phyloP scores from a whole-genome alignment of 2,888 invertebrate genomes.

The Heteromyza rotundicornis region DNA sequence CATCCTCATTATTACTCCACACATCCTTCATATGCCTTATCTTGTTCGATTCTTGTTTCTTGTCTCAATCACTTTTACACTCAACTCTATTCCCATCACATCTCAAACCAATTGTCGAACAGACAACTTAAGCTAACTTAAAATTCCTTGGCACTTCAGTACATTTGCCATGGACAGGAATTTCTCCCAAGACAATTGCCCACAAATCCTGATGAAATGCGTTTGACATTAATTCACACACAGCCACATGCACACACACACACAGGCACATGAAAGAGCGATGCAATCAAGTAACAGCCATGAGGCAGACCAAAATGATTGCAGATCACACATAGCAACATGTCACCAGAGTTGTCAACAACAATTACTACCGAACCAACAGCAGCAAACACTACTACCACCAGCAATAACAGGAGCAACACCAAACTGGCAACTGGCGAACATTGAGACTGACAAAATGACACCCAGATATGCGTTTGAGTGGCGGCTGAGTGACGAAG shows the following conservation, averaged over 20 bases:
- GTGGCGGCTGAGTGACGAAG: constrained; percentile 32
- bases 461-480: constrained; percentile 36
- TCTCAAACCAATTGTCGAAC: too few relatives aligned
- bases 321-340: constrained; percentile 39
- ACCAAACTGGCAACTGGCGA: constrained; percentile 26
- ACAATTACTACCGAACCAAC: constrained; percentile 46
- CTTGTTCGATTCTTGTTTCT: too few relatives aligned
- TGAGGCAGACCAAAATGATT: constrained; percentile 29
- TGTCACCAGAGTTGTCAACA: constrained; percentile 51
- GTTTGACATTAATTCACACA: constrained; percentile 11
- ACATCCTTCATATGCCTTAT: too few relatives aligned
- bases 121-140: too few relatives aligned
- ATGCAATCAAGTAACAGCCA: constrained; percentile 17
- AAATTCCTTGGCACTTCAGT: too few relatives aligned
- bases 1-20: too few relatives aligned
- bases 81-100: too few relatives aligned
- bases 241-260: too few relatives aligned
- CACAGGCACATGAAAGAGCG: too few relatives aligned
- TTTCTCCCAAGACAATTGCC: too few relatives aligned
- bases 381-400: constrained; percentile 12
- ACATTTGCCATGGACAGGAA: too few relatives aligned
- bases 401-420: constrained; percentile 12
- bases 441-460: constrained; percentile 24
- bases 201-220: constrained; percentile 1
- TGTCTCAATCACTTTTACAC: too few relatives aligned